Base-by-base conservation (phyloP, 2,888 invertebrate genomes). In the Agrotis puta region DNA sequence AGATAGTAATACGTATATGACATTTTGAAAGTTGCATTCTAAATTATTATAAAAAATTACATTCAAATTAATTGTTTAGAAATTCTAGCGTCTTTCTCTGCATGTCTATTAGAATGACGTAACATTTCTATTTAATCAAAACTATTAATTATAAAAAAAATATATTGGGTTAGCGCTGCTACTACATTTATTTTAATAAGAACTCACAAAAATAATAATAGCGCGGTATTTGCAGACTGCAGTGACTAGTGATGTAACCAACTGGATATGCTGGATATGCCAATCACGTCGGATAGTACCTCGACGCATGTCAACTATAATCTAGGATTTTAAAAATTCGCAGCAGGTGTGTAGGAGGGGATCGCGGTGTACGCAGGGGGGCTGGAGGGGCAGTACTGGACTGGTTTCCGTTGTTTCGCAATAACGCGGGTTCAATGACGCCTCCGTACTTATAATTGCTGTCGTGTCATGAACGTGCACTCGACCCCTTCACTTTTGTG, bases 351-450 rank as follows among this genome's bases (percentile, higher is more conserved):
- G 86, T 82, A 78, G 85, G 86, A 76, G 83, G 77, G 80, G 84
- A 73, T 79, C 70, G 87, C 73, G 68, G 66, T 56, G 85, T 63
- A 33, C 56, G 81, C 62, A 69, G 75, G 79, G 85, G 79, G 73
- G 78, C n/a, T 68, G 84, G 79, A 33, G 65, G 64, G 73, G 79
- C 77, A 79, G 74, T 86, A 85, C 90, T 94, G 94, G 93, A 94
- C 95, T 94, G 94, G 95, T 95, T 95, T 96, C 95, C 95, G 95
- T 95, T 96, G 95, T 95, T 95, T 96, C 94, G 95, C 95, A 95
- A 96, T 95, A 94, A 93, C 92, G 88, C 88, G 94, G 91, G 95
- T 95, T 96, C 95, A 96, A 92, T 95, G 95, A 95, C 95, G 94
- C 94, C 93, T 92, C 87, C 87, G 87, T 89, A 90, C 90, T 92